A percentile compares a stretch with the other conserved stretches of the same genome.
Conservation (phyloP, 2,888 invertebrate genomes). For the Plagiodera versicolora region DNA sequence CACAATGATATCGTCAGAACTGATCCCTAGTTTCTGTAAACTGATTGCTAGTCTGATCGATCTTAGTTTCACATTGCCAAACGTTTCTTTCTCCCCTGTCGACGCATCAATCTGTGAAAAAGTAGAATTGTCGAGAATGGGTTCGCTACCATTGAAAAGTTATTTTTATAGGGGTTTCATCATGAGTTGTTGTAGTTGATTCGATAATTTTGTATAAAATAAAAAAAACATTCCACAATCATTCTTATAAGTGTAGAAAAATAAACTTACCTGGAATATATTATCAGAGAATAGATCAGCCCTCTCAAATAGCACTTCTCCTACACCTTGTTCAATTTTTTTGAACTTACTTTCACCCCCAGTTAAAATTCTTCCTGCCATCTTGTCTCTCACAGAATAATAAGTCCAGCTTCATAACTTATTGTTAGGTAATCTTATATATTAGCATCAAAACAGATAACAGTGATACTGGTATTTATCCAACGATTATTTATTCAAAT, state of each 20-base stretch:
- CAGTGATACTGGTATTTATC: too few species aligned
- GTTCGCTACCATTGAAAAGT: too few species aligned
- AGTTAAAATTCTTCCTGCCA: background rate
- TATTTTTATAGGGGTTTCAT: too few species aligned
- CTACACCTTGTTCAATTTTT: conserved; percentile 34
- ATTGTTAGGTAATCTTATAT: too few species aligned
- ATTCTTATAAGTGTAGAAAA: too few species aligned
- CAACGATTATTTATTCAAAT: too few species aligned
- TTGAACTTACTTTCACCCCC: conserved; percentile 2
- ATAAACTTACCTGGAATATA: conserved; percentile 36
- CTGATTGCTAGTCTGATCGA: conserved; percentile 55
- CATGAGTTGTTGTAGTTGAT: too few species aligned
- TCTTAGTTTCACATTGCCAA: conserved; percentile 37
- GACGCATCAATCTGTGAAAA: conserved; percentile 24
- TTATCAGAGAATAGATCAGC: conserved; percentile 31
- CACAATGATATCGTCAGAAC: conserved; percentile 54
- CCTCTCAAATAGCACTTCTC: conserved; percentile 33
- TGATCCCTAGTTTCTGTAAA: conserved; percentile 51
- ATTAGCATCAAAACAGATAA: background rate
- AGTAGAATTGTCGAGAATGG: too few species aligned
- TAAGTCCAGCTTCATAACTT: too few species aligned
- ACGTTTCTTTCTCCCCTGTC: conserved; percentile 23
- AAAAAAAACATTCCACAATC: too few species aligned
- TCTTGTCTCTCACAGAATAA: background rate
- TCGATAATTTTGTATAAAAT: too few species aligned